Conservation (phyloP, 2,888 invertebrate species). For the Blera fallax region DNA sequence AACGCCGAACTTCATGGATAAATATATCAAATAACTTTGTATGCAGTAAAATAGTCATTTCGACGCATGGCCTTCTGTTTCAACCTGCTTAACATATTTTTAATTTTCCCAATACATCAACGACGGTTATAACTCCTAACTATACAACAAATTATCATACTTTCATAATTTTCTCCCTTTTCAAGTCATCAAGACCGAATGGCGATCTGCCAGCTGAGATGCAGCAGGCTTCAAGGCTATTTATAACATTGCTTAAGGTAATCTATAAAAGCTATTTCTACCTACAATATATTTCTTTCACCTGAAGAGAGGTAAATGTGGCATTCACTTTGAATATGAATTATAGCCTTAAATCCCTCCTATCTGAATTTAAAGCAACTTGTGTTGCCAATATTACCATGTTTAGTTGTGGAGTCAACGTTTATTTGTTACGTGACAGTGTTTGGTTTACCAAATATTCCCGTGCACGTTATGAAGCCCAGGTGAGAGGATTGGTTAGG, state of each 20-base stretch:
- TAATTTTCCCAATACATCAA: neutral
- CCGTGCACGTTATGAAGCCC: too few relatives aligned
- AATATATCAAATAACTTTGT: too few relatives aligned
- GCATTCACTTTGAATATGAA: neutral
- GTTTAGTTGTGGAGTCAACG: too few relatives aligned
- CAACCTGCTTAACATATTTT: neutral
- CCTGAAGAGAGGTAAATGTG: neutral
- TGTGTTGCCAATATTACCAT: too few relatives aligned
- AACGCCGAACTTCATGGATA: too few relatives aligned
- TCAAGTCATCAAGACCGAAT: conserved; percentile 47
- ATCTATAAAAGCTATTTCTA: conserved; percentile 13
- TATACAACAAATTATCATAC: conserved; percentile 24
- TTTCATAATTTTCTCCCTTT: conserved; percentile 19
- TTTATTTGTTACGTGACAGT: too few relatives aligned
- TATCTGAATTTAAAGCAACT: too few relatives aligned
- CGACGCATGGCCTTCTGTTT: neutral
- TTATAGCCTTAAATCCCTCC: too few relatives aligned
- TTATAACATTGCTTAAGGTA: conserved; percentile 46
- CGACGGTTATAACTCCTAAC: neutral
- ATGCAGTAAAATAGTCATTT: neutral
- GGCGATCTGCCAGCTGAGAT: conserved; percentile 31
- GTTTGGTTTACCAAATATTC: too few relatives aligned
- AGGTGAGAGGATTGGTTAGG: too few relatives aligned
- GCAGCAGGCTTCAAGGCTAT: conserved; percentile 46
- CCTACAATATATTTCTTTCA: neutral